Conservation (phyloP, 1,140 invertebrate genomes). For the Hypothenemus hampei region DNA sequence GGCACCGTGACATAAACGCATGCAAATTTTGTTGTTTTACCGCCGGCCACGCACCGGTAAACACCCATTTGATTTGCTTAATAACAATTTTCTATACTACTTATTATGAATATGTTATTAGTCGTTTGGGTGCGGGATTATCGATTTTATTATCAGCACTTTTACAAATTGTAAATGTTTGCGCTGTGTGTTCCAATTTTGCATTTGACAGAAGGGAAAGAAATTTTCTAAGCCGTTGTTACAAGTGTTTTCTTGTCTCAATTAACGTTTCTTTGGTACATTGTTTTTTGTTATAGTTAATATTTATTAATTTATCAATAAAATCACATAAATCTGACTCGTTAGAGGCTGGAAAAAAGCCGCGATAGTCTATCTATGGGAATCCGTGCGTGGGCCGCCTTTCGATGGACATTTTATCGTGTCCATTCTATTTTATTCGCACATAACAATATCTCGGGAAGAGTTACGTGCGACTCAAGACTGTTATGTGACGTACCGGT, state of each 20-base stretch:
- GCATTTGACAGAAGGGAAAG: too few species aligned
- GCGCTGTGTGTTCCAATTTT: too few species aligned
- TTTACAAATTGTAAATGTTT: too few species aligned
- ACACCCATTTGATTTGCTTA: constrained; percentile 13
- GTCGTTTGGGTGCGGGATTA: too few species aligned
- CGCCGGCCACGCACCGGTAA: constrained; percentile 12
- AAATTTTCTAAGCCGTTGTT: too few species aligned
- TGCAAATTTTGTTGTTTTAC: constrained; percentile 15
- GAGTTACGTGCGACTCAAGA: constrained; percentile 36
- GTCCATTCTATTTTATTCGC: constrained; percentile 29
- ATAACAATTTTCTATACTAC: too few species aligned
- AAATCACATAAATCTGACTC: constrained; percentile 16
- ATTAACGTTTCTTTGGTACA: neutral
- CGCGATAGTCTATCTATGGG: constrained; percentile 13
- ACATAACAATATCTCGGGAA: constrained; percentile 37
- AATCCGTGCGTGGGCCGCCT: constrained; percentile 24
- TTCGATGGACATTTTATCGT: constrained; percentile 24
- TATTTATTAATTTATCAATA: constrained; percentile 8
- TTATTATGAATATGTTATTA: too few species aligned
- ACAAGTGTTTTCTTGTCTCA: too few species aligned
- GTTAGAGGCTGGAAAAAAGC: constrained; percentile 10
- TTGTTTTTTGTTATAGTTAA: neutral
- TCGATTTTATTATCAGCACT: too few species aligned
- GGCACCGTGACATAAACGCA: constrained; percentile 10
- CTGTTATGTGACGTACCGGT: constrained; percentile 29